Base-by-base conservation (phyloP, 2,888 invertebrate species). In the Synanthedon formicaeformis region DNA sequence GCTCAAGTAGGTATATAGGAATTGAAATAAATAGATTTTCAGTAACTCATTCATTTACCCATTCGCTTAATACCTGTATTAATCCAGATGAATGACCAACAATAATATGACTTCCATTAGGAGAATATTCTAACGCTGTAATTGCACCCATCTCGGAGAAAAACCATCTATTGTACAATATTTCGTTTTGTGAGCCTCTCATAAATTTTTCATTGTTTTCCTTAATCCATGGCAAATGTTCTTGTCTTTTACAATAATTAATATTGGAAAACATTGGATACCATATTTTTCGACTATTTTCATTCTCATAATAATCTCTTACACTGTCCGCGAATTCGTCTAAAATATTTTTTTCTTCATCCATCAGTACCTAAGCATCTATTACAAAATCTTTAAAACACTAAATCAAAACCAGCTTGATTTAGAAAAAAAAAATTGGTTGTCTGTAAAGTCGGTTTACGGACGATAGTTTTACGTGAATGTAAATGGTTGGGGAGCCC, bases 11-110 rank as follows among this genome's bases (percentile, higher is more conserved):
- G n/a, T n/a, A n/a, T n/a, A n/a, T n/a, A n/a, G n/a, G n/a, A n/a
- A n/a, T n/a, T n/a, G n/a, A n/a, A n/a, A n/a, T 23, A 23, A 23
- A 23, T 23, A 23, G 23, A 23, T 23, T 23, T 23, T 23, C 23
- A 4, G 23, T 23, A 23, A 23, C 23, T 4, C 23, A 23, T 41
- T 41, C 13, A 41, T 16, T 1, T 16, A 16, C 12, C 23, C 27
- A 27, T 48, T 48, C 27, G 10, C 34, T 34, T 8, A 34, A 23
- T 23, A 88, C 90, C 84, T 90, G 88, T 59, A 90, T 84, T 55
- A 76, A 61, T 48, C 90, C 90, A 6, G 84, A 77, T 27, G 88
- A 83, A 67, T 86, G 88, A 10, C 81, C 80, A 27, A 79, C 76
- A 50, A 84, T 76, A 63, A 90, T 67, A 57, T 78, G 62, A 51